A percentile compares a stretch with the other conserved stretches of the same genome.
phyloP scores from a whole-genome alignment of 2,888 invertebrate genomes.

The Rapana venosa region DNA sequence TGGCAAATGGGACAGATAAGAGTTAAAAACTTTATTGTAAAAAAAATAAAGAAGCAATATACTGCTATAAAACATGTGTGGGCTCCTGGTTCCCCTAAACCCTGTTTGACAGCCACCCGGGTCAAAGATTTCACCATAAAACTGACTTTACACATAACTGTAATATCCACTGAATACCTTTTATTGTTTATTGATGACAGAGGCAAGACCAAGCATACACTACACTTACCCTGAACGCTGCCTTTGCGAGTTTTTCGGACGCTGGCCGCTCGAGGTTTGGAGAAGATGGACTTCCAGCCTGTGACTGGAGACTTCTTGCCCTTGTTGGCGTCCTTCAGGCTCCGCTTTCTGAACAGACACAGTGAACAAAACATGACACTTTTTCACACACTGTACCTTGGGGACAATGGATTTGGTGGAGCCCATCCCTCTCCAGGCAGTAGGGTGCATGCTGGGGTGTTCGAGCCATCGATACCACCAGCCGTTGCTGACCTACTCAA shows the following conservation, averaged over 20 bases:
- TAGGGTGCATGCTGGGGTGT: background rate
- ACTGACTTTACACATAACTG: no score
- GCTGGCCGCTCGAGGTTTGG: conserved; percentile 73
- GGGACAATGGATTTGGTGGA: background rate
- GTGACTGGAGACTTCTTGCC: conserved; percentile 67
- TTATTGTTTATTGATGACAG: no score
- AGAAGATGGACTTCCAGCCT: conserved; percentile 89
- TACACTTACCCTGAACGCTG: conserved; percentile 61
- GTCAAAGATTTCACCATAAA: no score
- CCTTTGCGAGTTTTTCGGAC: conserved; percentile 72
- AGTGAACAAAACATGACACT: background rate
- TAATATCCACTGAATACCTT: no score
- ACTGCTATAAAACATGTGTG: no score
- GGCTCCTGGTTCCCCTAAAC: no score
- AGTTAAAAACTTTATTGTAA: no score
- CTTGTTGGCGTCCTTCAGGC: conserved; percentile 34
- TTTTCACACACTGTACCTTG: background rate
- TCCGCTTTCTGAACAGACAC: conserved; percentile 46
- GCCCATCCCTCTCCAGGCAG: background rate
- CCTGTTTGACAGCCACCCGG: no score
- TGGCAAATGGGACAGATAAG: no score
- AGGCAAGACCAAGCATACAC: background rate
- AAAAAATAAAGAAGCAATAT: no score
- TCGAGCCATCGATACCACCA: background rate
- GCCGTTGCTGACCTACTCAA: background rate